Percentiles rank a stretch among this genome's conserved stretches.
phyloP scores from a whole-genome alignment of 2,113 vertebrate species.

The Xiphophorus couchianus region DNA sequence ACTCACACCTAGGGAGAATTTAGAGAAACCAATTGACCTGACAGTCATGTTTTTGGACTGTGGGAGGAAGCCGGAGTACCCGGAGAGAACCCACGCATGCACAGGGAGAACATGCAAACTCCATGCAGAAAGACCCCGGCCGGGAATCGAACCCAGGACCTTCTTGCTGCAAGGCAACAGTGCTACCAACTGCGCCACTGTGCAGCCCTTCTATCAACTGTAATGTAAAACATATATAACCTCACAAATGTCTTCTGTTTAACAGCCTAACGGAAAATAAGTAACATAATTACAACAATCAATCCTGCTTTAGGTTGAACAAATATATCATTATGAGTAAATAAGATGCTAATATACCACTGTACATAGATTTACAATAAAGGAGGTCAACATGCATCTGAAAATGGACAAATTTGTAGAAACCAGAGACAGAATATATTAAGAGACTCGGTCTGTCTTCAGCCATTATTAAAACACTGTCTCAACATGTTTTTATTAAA shows the following conservation, averaged over 20 bases:
- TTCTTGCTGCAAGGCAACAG: no score
- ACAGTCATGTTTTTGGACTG: no score
- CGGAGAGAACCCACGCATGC: no score
- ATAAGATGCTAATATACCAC: slow-evolving; percentile 12
- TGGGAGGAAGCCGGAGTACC: no score
- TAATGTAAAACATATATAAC: slow-evolving; percentile 23
- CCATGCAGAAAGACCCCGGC: no score
- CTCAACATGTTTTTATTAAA: slow-evolving; percentile 33
- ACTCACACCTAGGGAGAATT: no score
- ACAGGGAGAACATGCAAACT: no score
- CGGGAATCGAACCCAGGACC: no score
- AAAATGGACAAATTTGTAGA: slow-evolving; percentile 30
- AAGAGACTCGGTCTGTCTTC: slow-evolving; percentile 8
- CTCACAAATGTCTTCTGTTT: slow-evolving; percentile 13
- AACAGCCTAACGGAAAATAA: slow-evolving; percentile 2
- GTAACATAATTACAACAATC: slow-evolving; percentile 30
- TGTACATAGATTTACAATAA: not conserved
- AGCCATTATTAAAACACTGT: slow-evolving; percentile 41
- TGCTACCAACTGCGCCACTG: no score
- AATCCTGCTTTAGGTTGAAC: slow-evolving; percentile 30
- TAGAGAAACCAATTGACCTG: no score
- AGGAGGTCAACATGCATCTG: not conserved
- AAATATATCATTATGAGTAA: slow-evolving; percentile 35
- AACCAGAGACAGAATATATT: slow-evolving; percentile 35
- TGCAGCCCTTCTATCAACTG: not conserved